phyloP scores from a whole-genome alignment of 2,888 invertebrate species.

The Zeuzera pyrina region DNA sequence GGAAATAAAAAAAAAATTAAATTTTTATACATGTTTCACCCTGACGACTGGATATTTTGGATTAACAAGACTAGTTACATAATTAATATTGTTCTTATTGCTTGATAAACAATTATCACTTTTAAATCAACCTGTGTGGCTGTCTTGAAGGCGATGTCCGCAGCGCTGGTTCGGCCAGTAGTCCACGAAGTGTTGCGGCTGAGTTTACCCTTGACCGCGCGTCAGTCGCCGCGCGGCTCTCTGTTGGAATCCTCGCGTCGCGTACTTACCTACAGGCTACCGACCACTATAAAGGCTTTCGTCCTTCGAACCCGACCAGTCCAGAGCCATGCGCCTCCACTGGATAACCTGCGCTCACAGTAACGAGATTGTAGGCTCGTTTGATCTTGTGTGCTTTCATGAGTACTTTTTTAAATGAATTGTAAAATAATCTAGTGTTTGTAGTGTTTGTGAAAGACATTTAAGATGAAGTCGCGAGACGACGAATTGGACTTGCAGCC shows the following conservation, averaged over 20 bases:
- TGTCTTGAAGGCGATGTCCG: constrained; percentile 8
- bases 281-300: constrained; percentile 29
- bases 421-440: constrained; percentile 17
- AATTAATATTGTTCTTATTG: too few species aligned
- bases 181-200: constrained; percentile 26
- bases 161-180: constrained; percentile 23
- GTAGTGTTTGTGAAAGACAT: constrained; percentile 24
- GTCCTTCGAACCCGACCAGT: constrained; percentile 26
- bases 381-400: constrained; percentile 6
- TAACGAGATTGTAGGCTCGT: constrained; percentile 7
- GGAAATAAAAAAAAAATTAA: too few species aligned
- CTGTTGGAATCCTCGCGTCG: constrained; percentile 49
- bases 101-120: too few species aligned
- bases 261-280: constrained; percentile 15
- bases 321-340: constrained; percentile 39
- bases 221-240: constrained; percentile 54
- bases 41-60: too few species aligned
- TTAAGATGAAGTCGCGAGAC: constrained; percentile 42
- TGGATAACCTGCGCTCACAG: constrained; percentile 12
- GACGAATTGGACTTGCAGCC: constrained; percentile 35
- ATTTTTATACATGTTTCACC: too few species aligned
- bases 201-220: constrained; percentile 47
- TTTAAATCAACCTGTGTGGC: too few species aligned
- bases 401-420: constrained; percentile 7
- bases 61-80: too few species aligned